These are phyloP conservation scores for Agrypnia vestita DNA, from an alignment of 1,140 invertebrate species.

Conservation along the genomic window DNA sequence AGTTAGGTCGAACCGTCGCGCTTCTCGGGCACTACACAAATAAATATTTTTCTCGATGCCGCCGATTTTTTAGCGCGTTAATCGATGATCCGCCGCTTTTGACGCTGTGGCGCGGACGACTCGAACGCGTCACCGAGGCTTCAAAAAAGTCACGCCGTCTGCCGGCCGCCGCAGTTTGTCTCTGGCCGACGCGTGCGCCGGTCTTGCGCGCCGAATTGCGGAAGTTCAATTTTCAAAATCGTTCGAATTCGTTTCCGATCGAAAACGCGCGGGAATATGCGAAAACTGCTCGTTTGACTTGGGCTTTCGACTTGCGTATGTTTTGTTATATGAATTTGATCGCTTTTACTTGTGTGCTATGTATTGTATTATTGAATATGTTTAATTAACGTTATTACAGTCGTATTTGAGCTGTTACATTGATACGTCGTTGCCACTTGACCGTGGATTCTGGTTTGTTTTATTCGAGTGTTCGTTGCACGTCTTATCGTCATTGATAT, in stretches of 20 bases:
- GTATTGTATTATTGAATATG: too few species aligned
- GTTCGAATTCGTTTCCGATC: not conserved
- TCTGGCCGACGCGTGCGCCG: conserved; percentile 37
- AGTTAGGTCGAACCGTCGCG: not conserved
- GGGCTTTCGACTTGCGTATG: too few species aligned
- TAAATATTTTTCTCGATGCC: not conserved
- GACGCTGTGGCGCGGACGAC: not conserved
- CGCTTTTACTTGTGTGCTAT: too few species aligned
- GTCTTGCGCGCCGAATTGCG: conserved; percentile 28
- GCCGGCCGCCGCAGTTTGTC: conserved; percentile 40
- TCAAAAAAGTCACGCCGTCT: conserved; percentile 50
- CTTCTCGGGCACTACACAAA: not conserved
- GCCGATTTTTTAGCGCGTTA: not conserved
- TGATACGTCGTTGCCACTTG: too few species aligned
- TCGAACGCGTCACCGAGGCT: conserved; percentile 27
- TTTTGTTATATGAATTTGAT: too few species aligned
- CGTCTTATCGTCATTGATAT: too few species aligned
- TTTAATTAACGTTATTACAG: too few species aligned
- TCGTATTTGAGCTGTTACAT: too few species aligned
- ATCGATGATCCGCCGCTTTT: not conserved
- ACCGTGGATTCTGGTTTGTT: too few species aligned
- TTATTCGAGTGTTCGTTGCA: too few species aligned
- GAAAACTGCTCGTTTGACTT: too few species aligned
- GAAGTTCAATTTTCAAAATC: conserved; percentile 12
- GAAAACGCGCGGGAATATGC: conserved; percentile 25